Percentiles rank a stretch among this genome's conserved stretches.
Evolutionary conservation across 2,888 invertebrate species (phyloP).

Genomic region (Chrysodeixis includens): DNA sequence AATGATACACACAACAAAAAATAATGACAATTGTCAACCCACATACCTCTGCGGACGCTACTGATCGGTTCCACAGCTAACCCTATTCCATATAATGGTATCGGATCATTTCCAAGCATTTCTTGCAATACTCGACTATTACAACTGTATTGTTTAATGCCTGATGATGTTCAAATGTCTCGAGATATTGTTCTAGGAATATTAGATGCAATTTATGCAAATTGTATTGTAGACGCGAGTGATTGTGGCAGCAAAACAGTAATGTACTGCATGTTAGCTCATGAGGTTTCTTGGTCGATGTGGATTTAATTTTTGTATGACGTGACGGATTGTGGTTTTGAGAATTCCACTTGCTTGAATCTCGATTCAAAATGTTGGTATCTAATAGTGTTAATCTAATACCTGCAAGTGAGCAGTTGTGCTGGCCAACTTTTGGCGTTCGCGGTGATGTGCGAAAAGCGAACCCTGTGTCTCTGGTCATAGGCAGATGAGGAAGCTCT

Average conservation of each 20-base stretch:
- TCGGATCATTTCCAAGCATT: slow-evolving; percentile 82
- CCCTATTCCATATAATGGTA: slow-evolving; percentile 85
- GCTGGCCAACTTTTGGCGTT: too few relatives aligned
- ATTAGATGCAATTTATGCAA: slow-evolving; percentile 56
- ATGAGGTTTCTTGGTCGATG: not conserved
- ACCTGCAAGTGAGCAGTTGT: too few relatives aligned
- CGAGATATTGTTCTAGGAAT: slow-evolving; percentile 56
- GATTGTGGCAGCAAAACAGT: slow-evolving; percentile 32
- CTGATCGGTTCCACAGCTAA: slow-evolving; percentile 81
- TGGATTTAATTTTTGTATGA: slow-evolving; percentile 5
- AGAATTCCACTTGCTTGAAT: too few relatives aligned
- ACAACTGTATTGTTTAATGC: slow-evolving; percentile 60
- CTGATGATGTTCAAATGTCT: slow-evolving; percentile 57
- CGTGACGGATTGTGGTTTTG: not conserved
- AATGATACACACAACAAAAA: not conserved
- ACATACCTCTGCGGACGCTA: slow-evolving; percentile 77
- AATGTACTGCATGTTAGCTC: slow-evolving; percentile 25
- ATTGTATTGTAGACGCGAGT: slow-evolving; percentile 48
- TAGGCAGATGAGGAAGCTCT: too few relatives aligned
- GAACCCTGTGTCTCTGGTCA: too few relatives aligned
- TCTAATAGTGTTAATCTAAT: too few relatives aligned
- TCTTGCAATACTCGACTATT: slow-evolving; percentile 70
- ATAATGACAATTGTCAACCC: slow-evolving; percentile 49
- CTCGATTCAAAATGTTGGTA: too few relatives aligned
- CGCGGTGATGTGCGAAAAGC: too few relatives aligned